Evolutionary conservation across 2,797 vertebrate genomes (phyloP), one percentile per base, ranked within the genome.

Genomic region (Prunella strophiata): DNA sequence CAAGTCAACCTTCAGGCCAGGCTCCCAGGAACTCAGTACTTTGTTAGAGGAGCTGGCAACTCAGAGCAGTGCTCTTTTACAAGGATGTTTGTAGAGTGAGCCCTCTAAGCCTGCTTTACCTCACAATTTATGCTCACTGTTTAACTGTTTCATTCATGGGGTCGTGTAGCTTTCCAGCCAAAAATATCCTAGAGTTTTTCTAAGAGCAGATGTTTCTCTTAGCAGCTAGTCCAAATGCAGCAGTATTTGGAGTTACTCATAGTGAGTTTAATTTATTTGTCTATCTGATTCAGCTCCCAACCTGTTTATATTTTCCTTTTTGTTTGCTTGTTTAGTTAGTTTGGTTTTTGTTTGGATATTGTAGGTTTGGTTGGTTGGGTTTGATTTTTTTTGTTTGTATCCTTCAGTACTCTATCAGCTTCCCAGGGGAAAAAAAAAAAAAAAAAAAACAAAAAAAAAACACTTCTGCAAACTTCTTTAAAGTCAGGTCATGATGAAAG

Each of bases 401-500:
- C 22, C 7, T 55, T 63, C 0, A 0, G 20, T 62, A 66, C 5
- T 77, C 5, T 19, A 75, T 16, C 1, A 0, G 36, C 13, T 62
- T 76, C 3, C 6, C 7, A 38, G 15, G 4, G 2, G 1, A 9
- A 16, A n/a, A 17, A 11, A 51, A 50, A 15, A 25, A n/a, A n/a
- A 20, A 16, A 12, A 30, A 59, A 17, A 0, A 40, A 13, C 14
- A 25, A n/a, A n/a, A 20, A 16, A 12, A 30, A 59, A 17, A 0
- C 1, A 4, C 6, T 67, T 58, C 32, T 40, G 19, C 38, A 19
- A 89, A 55, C 16, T 77, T 4, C 25, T 74, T 65, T 68, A 42
- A 29, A 65, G 13, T 58, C 51, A 85, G 26, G 36, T 16, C 74
- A 66, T n/a, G 10, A 9, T 59, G 32, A 93, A 66, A 38, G 27